Base-by-base conservation (phyloP, 2,797 vertebrate species). In the Balearica regulorum region DNA sequence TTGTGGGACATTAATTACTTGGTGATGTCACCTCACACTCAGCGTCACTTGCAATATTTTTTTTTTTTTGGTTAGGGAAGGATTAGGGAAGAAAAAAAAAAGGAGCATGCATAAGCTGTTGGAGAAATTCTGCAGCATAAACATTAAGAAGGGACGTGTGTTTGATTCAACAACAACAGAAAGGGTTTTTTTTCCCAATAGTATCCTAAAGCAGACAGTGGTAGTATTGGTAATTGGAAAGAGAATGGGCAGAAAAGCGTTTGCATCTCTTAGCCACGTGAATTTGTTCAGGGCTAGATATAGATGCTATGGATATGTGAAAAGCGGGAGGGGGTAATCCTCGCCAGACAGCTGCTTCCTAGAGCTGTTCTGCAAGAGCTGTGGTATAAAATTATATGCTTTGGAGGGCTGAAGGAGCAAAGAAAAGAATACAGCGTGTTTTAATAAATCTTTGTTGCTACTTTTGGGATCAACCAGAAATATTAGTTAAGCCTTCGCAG, bases 61-160 rank as follows among this genome's bases (percentile, higher is more conserved):
- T 31, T 17, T 3, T 5, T 17, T 43, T 10, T 41, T 24, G 46
- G 5, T 48, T 77, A 35, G 14, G 19, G 53, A 49, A 11, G 22
- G 29, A 33, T 33, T 41, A 41, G 22, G 11, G 24, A 41, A 55
- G 16, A 6, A 66, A 92, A 35, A 16, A 48, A 57, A 29, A 18
- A 68, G 39, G 11, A 39, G 10, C 0, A 0, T 24, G 4, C 9
- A 16, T 3, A 16, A 85, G 29, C 54, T 64, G 16, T 22, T 39
- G 35, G 64, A 53, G 25, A 95, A 88, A 43, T 54, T 53, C 37
- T 62, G n/a, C 35, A 71, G 51, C 29, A 66, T 16, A 57, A 81
- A 57, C 11, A 5, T 66, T 41, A 37, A 43, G 41, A 76, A 75
- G 3, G 20, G 53, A 64, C 3, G 5, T 19, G 26, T 37, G 6